A percentile compares a stretch with the other conserved stretches of the same genome.
These are phyloP conservation scores for Linyphia triangularis DNA, from an alignment of 2,888 invertebrate genomes.

Conservation along the genomic window DNA sequence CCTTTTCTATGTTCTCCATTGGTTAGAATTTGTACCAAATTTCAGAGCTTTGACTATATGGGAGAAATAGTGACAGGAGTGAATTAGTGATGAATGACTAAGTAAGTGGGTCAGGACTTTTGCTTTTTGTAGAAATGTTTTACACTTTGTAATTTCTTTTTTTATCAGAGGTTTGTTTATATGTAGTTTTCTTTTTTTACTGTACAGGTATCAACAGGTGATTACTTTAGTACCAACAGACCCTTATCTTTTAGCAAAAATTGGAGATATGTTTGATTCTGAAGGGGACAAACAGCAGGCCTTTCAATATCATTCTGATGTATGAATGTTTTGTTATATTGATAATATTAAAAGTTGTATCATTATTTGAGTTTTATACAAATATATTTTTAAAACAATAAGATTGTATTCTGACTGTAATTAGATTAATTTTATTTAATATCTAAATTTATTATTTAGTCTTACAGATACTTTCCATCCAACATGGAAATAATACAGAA, in stretches of 20 bases:
- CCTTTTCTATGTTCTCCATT: too few species aligned
- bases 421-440: not conserved
- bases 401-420: not conserved
- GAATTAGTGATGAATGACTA: too few species aligned
- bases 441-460: conserved; percentile 81
- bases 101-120: too few species aligned
- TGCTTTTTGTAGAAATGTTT: too few species aligned
- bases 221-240: conserved; percentile 92
- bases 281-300: conserved; percentile 95
- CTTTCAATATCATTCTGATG: conserved; percentile 89
- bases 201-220: conserved; percentile 86
- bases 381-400: not conserved
- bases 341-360: not conserved
- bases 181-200: conserved; percentile 5
- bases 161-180: not conserved
- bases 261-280: conserved; percentile 91
- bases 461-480: conserved; percentile 86
- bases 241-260: conserved; percentile 90
- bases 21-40: too few species aligned
- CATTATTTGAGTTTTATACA: not conserved
- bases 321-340: conserved; percentile 80
- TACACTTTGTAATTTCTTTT: not conserved
- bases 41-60: too few species aligned
- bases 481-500: conserved; percentile 90
- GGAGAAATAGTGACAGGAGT: too few species aligned